phyloP scores from a whole-genome alignment of 2,113 vertebrate genomes.

The Psephotus haematonotus region DNA sequence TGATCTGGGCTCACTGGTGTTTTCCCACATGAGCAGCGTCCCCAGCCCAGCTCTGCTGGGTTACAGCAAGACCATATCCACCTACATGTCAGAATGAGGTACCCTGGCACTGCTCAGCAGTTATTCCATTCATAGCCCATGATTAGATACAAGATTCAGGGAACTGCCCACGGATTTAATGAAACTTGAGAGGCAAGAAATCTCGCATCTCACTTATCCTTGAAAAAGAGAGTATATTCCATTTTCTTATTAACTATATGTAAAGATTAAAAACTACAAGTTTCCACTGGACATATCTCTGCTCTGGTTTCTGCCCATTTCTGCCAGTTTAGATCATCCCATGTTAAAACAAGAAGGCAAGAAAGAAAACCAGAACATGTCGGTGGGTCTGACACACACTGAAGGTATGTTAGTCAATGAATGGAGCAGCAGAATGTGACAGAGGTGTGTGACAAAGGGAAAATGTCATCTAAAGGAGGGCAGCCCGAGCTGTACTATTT shows the following conservation, averaged over 20 bases:
- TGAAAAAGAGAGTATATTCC: background rate
- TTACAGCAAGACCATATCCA: background rate
- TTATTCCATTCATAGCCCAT: background rate
- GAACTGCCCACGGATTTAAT: background rate
- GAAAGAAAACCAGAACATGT: background rate
- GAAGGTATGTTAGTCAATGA: background rate
- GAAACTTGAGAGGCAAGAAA: background rate
- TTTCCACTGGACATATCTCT: background rate
- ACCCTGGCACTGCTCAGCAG: background rate
- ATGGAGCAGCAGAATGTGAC: background rate
- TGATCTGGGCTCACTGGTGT: fast-evolving
- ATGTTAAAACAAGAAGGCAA: background rate
- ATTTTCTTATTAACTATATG: background rate
- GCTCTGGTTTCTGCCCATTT: background rate
- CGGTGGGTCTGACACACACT: background rate
- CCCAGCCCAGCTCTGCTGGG: fast-evolving
- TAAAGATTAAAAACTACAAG: background rate
- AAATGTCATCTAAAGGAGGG: background rate
- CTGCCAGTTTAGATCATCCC: background rate
- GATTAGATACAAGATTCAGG: background rate
- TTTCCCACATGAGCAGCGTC: fast-evolving
- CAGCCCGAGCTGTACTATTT: background rate
- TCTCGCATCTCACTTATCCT: background rate
- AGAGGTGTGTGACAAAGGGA: background rate
- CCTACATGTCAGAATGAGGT: fast-evolving